Evolutionary conservation across 92 coral and sea anemone genomes (phyloP).

Genomic region (Umimayanthus kanabou): DNA sequence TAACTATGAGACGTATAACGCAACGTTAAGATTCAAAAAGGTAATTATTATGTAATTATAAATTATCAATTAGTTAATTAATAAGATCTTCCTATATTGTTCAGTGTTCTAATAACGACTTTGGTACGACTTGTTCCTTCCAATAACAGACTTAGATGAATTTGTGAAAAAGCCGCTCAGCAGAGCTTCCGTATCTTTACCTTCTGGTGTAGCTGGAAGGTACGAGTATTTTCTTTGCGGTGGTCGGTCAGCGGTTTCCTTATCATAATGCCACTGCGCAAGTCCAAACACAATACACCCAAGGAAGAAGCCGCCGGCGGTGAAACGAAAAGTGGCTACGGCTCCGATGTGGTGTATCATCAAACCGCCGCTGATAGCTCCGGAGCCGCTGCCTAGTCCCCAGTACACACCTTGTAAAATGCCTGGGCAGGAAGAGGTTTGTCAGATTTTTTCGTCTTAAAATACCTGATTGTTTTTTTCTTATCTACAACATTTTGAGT

Average conservation of each 20-base stretch:
- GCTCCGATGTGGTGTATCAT: conserved; percentile 94
- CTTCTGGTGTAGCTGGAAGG: conserved; percentile 76
- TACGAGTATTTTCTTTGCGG: conserved; percentile 73
- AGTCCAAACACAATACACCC: conserved; percentile 78
- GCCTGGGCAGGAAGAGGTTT: conserved; percentile 47
- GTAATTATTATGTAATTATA: no score
- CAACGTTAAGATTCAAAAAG: no score
- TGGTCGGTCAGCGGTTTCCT: conserved; percentile 52
- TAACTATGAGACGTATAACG: no score
- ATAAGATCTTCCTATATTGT: no score
- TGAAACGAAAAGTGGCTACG: conserved; percentile 80
- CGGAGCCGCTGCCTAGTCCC: conserved; percentile 97
- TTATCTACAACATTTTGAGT: no score
- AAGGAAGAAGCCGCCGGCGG: conserved; percentile 74
- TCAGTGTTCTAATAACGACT: conserved; percentile 3
- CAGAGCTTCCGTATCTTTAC: conserved; percentile 88
- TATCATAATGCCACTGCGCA: conserved; percentile 89
- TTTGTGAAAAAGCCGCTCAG: conserved; percentile 63
- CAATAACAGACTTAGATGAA: conserved; percentile 14
- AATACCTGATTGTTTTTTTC: no score
- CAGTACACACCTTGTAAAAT: conserved; percentile 97
- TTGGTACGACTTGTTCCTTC: background rate
- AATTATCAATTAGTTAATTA: background rate
- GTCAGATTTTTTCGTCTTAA: background rate
- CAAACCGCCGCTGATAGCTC: conserved; percentile 89